A percentile compares a stretch with the other conserved stretches of the same genome.
phyloP scores from a whole-genome alignment of 2,113 vertebrate species.

The Beaufortia kweichowensis region DNA sequence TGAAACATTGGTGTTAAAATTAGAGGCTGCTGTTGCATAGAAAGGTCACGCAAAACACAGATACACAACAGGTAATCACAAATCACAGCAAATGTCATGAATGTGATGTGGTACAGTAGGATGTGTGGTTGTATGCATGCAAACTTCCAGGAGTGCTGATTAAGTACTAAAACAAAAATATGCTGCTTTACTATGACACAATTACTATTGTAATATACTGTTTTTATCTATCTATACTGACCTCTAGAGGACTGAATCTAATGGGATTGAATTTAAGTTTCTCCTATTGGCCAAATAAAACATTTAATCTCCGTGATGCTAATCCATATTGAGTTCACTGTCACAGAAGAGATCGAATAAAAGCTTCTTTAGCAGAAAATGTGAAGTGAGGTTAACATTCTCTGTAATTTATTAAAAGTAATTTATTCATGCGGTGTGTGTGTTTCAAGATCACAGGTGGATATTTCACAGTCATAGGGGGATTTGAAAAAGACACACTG shows the following conservation, averaged over 20 bases:
- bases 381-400: not conserved
- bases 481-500: not conserved
- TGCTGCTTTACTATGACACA: not conserved
- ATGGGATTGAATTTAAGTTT: slow-evolving; percentile 9
- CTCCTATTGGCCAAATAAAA: slow-evolving; percentile 4
- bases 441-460: not conserved
- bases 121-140: not conserved
- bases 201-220: too few relatives aligned
- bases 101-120: not conserved
- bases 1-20: not conserved
- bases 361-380: not conserved
- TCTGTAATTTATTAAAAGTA: not conserved
- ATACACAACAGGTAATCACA: not conserved
- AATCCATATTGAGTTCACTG: slow-evolving; percentile 9
- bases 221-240: not conserved
- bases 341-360: slow-evolving; percentile 1
- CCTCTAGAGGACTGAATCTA: not conserved
- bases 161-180: too few relatives aligned
- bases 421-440: not conserved
- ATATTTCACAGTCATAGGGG: not conserved
- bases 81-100: not conserved
- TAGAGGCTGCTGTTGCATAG: not conserved
- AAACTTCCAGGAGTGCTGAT: too few relatives aligned
- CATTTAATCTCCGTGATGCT: not conserved
- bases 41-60: not conserved